Conservation (phyloP, 2,888 invertebrate genomes). For the Diarsia brunnea region DNA sequence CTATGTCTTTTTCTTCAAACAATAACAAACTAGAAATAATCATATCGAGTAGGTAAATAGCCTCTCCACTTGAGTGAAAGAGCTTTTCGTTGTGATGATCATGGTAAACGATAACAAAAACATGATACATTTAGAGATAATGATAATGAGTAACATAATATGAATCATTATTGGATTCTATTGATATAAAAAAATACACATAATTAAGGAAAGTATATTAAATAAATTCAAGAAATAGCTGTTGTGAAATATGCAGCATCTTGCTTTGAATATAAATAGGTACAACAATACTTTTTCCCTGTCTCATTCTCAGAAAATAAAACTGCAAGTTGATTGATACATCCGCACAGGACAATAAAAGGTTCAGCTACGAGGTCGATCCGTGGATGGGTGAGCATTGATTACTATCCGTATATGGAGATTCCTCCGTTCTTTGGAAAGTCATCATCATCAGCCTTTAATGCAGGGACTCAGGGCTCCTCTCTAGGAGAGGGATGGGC, state of each 20-base stretch:
- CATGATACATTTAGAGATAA: conserved; percentile 64
- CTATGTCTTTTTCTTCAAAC: too few species aligned
- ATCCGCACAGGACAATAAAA: neutral
- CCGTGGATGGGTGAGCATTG: neutral
- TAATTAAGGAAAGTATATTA: neutral
- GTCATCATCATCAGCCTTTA: too few species aligned
- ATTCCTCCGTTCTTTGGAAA: neutral
- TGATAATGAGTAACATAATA: conserved; percentile 1
- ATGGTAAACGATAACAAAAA: conserved; percentile 55
- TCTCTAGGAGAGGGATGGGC: too few species aligned
- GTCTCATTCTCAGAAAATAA: neutral
- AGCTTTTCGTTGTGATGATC: conserved; percentile 62
- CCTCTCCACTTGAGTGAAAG: conserved; percentile 61
- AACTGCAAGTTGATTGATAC: neutral
- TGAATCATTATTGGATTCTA: conserved; percentile 17
- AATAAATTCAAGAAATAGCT: neutral
- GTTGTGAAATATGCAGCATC: neutral
- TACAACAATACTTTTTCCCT: neutral
- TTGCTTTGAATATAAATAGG: neutral
- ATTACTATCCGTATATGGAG: neutral
- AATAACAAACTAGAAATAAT: neutral
- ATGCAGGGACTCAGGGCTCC: too few species aligned
- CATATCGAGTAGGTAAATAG: neutral
- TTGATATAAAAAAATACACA: neutral
- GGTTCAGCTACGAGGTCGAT: neutral